Evolutionary conservation across 1,140 invertebrate species (phyloP).

Genomic region (Epicauta chinensis): DNA sequence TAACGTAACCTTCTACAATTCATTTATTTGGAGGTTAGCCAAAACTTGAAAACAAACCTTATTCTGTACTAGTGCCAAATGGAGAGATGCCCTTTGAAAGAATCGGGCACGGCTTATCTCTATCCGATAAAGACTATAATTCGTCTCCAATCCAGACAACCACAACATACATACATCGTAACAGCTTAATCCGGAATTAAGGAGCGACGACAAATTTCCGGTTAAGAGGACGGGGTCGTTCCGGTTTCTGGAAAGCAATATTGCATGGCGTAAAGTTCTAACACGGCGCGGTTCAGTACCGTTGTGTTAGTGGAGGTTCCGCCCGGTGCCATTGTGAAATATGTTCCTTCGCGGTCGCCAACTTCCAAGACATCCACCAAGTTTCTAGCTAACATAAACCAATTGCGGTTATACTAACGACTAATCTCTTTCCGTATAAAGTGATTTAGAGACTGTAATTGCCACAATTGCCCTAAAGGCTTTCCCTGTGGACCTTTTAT

Average conservation of each 20-base stretch:
- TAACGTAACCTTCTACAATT: slow-evolving; percentile 22
- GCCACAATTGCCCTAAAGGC: slow-evolving; percentile 22
- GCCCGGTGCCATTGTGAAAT: slow-evolving; percentile 28
- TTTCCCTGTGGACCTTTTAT: too few relatives aligned
- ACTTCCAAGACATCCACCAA: slow-evolving; percentile 16
- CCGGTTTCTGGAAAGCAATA: too few relatives aligned
- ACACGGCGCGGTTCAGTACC: slow-evolving; percentile 20
- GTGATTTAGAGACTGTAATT: slow-evolving; percentile 30
- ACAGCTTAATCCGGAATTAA: too few relatives aligned
- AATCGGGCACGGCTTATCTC: slow-evolving; percentile 19
- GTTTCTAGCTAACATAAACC: slow-evolving; percentile 3
- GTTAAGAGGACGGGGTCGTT: too few relatives aligned
- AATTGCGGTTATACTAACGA: slow-evolving; percentile 21
- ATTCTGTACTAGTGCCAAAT: slow-evolving; percentile 10
- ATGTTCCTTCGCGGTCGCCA: slow-evolving; percentile 32
- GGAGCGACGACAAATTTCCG: too few relatives aligned
- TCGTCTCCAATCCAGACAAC: too few relatives aligned
- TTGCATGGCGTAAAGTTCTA: slow-evolving; percentile 11
- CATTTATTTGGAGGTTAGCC: slow-evolving; percentile 31
- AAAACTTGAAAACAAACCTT: slow-evolving; percentile 23
- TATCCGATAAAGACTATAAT: slow-evolving; percentile 21
- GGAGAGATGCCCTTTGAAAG: slow-evolving; percentile 13
- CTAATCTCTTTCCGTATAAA: slow-evolving; percentile 28
- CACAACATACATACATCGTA: too few relatives aligned
- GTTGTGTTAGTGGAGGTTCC: slow-evolving; percentile 18